Evolutionary conservation across 2,888 invertebrate genomes (phyloP).

Genomic region (Diogma glabrata): DNA sequence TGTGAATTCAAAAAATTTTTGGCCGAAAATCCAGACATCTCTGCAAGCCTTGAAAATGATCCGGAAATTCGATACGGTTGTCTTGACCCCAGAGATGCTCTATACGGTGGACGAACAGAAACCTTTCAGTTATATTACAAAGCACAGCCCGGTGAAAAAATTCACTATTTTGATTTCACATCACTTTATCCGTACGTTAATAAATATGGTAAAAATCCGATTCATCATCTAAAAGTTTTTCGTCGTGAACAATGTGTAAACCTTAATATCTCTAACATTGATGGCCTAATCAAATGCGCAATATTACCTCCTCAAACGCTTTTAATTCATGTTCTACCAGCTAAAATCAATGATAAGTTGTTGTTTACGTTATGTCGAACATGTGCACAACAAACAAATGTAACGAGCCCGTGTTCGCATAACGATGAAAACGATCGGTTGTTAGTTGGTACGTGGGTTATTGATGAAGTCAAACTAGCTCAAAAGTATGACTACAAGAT

Average conservation of each 20-base stretch:
- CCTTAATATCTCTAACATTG: not conserved
- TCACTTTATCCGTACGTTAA: constrained; percentile 5
- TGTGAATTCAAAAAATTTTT: not conserved
- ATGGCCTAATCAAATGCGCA: not conserved
- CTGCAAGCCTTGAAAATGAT: not conserved
- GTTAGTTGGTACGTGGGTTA: constrained; percentile 25
- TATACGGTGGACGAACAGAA: not conserved
- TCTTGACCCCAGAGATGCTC: not conserved
- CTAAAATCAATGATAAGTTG: constrained; percentile 20
- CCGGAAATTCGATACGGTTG: not conserved
- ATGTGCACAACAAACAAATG: constrained; percentile 13
- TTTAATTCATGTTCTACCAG: constrained; percentile 24
- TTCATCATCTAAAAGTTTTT: constrained; percentile 2
- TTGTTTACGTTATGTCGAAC: constrained; percentile 22
- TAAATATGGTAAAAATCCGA: constrained; percentile 1
- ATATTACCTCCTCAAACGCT: constrained; percentile 16
- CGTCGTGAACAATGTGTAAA: not conserved
- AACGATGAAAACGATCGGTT: constrained; percentile 17
- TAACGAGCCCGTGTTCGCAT: constrained; percentile 18
- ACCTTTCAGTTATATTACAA: not conserved
- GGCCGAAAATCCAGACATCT: not conserved
- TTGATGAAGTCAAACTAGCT: constrained; percentile 24
- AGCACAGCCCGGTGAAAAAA: not conserved
- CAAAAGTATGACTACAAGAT: constrained; percentile 23
- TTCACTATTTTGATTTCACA: constrained; percentile 9